Evolutionary conservation across 64 coral and sea anemone genomes (phyloP).

Genomic region (Dendrophyllia cribrosa): DNA sequence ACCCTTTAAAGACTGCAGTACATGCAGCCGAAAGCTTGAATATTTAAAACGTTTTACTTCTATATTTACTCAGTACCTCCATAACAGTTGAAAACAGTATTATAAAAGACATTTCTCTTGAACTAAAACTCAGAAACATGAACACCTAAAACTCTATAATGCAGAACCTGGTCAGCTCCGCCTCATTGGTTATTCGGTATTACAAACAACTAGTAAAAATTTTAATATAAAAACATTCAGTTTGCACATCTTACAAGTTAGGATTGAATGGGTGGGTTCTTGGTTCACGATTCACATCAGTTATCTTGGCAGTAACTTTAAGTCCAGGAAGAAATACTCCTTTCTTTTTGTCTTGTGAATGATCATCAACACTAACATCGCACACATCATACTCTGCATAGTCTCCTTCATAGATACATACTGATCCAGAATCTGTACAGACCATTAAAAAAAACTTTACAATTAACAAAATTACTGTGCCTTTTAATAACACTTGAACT

Average conservation of each 20-base stretch:
- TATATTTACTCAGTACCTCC: no score
- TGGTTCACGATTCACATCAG: constrained; percentile 82
- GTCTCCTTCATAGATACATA: not conserved
- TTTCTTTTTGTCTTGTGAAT: constrained; percentile 23
- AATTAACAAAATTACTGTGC: not conserved
- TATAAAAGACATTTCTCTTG: no score
- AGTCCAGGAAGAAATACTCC: constrained; percentile 74
- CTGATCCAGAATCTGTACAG: constrained; percentile 20
- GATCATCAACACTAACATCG: not conserved
- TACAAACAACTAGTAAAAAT: not conserved
- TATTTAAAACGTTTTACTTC: no score
- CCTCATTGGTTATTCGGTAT: not conserved
- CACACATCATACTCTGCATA: not conserved
- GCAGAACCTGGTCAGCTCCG: not conserved
- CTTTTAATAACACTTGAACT: not conserved
- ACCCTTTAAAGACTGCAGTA: no score
- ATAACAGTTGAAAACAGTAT: no score
- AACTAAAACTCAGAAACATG: no score
- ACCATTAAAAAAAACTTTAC: not conserved
- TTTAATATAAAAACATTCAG: not conserved
- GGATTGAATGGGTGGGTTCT: constrained; percentile 94
- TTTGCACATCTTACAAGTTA: constrained; percentile 66
- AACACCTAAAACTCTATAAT: no score
- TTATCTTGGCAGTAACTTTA: constrained; percentile 74
- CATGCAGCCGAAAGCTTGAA: no score